These are phyloP conservation scores for Umimayanthus kanabou DNA, from an alignment of 92 coral and sea anemone genomes.

Conservation along the genomic window DNA sequence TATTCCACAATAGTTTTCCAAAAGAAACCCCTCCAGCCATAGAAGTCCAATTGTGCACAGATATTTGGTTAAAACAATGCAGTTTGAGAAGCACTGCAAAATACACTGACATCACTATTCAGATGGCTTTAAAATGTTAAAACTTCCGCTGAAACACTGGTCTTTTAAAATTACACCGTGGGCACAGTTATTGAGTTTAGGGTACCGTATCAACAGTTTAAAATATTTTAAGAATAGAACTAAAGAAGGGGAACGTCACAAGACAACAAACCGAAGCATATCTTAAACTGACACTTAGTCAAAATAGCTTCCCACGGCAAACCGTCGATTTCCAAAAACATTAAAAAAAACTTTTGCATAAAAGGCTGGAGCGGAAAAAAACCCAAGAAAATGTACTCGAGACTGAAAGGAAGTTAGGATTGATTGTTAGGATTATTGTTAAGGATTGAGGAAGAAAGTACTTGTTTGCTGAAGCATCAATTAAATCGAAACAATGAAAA, in stretches of 20 bases:
- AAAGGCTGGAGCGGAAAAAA: background rate
- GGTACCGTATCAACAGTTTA: background rate
- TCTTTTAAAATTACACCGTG: slow-evolving; percentile 9
- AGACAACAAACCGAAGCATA: slow-evolving; percentile 2
- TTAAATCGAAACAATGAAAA: slow-evolving; percentile 20
- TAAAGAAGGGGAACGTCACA: background rate
- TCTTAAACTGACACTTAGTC: background rate
- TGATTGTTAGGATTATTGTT: too few species aligned
- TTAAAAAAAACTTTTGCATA: background rate
- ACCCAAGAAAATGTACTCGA: background rate
- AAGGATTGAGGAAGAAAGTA: slow-evolving; percentile 13
- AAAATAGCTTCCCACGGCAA: background rate
- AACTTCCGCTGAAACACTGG: background rate
- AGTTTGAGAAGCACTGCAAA: background rate
- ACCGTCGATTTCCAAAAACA: background rate
- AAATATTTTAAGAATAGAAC: background rate
- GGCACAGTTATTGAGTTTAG: background rate
- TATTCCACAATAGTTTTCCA: background rate
- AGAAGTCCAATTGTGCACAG: background rate
- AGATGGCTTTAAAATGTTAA: background rate
- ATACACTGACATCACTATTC: background rate
- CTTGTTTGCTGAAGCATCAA: slow-evolving; percentile 23
- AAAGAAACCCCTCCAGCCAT: background rate
- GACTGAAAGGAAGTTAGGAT: background rate
- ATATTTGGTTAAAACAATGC: slow-evolving; percentile 7